Base-by-base conservation (phyloP, 2,113 vertebrate species). In the Ptychochromis oligacanthus region DNA sequence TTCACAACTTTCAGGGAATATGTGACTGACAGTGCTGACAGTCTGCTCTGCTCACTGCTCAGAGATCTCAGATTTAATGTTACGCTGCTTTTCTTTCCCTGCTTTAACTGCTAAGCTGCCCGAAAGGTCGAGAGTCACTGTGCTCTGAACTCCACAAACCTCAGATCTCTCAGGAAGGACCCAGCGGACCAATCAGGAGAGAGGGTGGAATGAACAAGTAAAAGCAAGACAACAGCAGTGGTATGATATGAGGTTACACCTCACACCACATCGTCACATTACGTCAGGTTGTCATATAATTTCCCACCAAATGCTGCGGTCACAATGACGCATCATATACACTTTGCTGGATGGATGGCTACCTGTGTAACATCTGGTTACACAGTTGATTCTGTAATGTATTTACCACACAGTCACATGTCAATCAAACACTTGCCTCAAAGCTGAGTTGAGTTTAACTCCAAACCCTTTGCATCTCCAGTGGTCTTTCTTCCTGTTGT, bases 1-100 rank as follows among this genome's bases (percentile, higher is more conserved):
- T n/a, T n/a, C n/a, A 28, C 49, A 18, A 31, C 52, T 67, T 80
- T 67, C 78, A 67, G 61, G 34, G 61, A 57, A 61, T 34, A 9
- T 57, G 78, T 46, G 62, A 67, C 34, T 70, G 78, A 80, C 77
- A 52, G 58, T 26, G 57, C 18, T 36, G 70, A 54, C 70, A 46
- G 56, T 60, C 77, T 17, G 18, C 57, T 60, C 77, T 17, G 18
- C 57, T 60, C 59, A 4, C 52, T 80, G 61, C 62, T 67, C 78
- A 20, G 78, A 70, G 78, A 67, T 26, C 78, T 57, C 24, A 20
- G 15, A 14, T 67, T 62, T 80, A 80, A 80, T 22, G 78, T 56
- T 67, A 80, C 62, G 65, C 61, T 67, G 77, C 61, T 80, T 67
- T 80, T 80, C 61, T 80, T 79, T 80, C 61, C 60, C 62, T 65